These are phyloP conservation scores for Caenorhabditis japonica DNA, from an alignment of 2,888 invertebrate species.

Conservation along the genomic window DNA sequence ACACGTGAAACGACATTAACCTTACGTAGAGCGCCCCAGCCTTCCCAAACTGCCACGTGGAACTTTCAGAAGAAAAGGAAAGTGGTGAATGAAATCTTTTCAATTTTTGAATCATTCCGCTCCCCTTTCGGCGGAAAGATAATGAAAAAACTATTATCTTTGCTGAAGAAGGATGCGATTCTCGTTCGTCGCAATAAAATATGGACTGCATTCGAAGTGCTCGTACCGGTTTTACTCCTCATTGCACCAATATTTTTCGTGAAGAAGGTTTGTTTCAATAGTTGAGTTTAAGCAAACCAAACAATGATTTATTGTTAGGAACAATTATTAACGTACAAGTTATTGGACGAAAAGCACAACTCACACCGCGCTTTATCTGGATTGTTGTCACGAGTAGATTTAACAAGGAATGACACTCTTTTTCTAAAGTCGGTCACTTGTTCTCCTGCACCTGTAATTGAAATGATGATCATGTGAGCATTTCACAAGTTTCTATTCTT, in stretches of 20 bases:
- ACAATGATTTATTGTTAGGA: background rate
- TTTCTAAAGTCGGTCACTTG: too few species aligned
- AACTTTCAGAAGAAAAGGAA: too few species aligned
- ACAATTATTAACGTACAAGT: conserved; percentile 3
- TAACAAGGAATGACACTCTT: background rate
- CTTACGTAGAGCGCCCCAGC: too few species aligned
- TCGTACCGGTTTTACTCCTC: conserved; percentile 21
- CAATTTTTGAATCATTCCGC: too few species aligned
- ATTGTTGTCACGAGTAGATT: background rate
- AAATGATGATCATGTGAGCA: too few species aligned
- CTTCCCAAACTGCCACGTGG: too few species aligned
- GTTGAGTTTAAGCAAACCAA: too few species aligned
- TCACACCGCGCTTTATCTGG: conserved; percentile 3
- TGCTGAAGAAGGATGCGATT: conserved; percentile 27
- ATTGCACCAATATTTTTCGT: conserved; percentile 10
- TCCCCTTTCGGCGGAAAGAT: background rate
- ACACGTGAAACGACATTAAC: too few species aligned
- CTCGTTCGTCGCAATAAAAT: conserved; percentile 25
- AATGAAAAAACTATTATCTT: conserved; percentile 32
- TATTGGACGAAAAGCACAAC: background rate
- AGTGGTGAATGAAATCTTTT: too few species aligned
- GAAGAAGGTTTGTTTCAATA: conserved; percentile 5
- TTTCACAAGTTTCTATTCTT: background rate
- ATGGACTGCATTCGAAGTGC: conserved; percentile 29
- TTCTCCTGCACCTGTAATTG: too few species aligned